Conservation (phyloP, 2,113 vertebrate species). For the Brachyhypopomus occidentalis region DNA sequence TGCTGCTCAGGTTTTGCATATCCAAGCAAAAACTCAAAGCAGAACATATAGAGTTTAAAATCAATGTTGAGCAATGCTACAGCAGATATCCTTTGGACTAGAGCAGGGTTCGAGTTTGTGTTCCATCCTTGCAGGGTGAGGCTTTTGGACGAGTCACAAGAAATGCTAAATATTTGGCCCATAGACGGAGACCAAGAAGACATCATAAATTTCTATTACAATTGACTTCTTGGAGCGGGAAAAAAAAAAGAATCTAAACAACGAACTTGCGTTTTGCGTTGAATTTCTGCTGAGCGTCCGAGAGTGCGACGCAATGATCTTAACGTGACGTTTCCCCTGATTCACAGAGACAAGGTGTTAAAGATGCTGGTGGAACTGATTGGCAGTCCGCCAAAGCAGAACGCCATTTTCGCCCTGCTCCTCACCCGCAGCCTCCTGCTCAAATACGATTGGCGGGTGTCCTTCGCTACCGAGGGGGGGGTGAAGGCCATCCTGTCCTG, state of each 20-base stretch:
- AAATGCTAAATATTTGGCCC: not conserved
- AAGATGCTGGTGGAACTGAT: slow-evolving; percentile 85
- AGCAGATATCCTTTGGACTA: no score
- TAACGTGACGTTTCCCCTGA: not conserved
- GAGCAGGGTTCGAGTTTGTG: no score
- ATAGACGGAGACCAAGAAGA: no score
- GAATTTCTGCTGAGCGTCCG: not conserved
- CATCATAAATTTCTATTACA: no score
- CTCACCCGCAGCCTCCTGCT: slow-evolving; percentile 83
- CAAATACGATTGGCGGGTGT: slow-evolving; percentile 83
- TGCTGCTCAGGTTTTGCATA: no score
- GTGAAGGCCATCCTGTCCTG: slow-evolving; percentile 85
- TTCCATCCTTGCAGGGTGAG: not conserved
- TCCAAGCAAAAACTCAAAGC: no score
- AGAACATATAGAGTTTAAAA: no score
- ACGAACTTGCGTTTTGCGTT: no score
- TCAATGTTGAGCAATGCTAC: no score
- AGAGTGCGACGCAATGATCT: no score
- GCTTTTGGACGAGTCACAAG: not conserved
- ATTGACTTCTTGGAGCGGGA: no score
- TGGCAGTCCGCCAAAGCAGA: slow-evolving; percentile 73
- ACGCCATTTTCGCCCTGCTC: slow-evolving; percentile 75
- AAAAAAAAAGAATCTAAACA: no score
- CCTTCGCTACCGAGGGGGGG: slow-evolving; percentile 88
- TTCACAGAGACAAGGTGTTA: slow-evolving; percentile 85